phyloP scores from a whole-genome alignment of 2,888 invertebrate species.

The Aporophyla nigra region DNA sequence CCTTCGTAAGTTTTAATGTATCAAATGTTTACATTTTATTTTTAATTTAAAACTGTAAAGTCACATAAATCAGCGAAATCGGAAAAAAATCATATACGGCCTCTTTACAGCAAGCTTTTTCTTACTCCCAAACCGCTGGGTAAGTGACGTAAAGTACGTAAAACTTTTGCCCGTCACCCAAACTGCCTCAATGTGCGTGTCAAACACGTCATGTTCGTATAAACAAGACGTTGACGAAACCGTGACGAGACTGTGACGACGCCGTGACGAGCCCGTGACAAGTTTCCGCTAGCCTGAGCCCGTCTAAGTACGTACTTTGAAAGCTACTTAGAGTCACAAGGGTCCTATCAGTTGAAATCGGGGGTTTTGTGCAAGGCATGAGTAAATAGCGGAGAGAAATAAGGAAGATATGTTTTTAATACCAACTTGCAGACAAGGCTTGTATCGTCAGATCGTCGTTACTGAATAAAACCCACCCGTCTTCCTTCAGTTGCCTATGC shows the following conservation, averaged over 20 bases:
- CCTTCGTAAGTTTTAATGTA: no score
- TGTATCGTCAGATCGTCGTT: no score
- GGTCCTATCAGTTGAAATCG: constrained; percentile 63
- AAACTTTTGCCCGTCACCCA: constrained; percentile 32
- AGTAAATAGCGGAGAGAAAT: constrained; percentile 3
- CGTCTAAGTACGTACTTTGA: constrained; percentile 63
- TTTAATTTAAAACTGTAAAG: no score
- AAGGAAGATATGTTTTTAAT: not conserved
- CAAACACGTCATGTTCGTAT: constrained; percentile 60
- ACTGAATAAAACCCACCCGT: no score
- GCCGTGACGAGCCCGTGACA: constrained; percentile 55
- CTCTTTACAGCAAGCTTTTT: not conserved
- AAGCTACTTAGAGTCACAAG: constrained; percentile 63
- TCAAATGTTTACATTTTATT: no score
- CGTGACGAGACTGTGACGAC: constrained; percentile 35
- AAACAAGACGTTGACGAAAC: constrained; percentile 64
- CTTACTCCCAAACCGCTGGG: not conserved
- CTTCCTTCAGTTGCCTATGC: no score
- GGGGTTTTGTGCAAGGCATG: constrained; percentile 18
- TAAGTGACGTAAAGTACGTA: not conserved
- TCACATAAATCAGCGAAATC: no score
- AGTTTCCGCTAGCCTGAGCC: constrained; percentile 58
- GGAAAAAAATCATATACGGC: no score
- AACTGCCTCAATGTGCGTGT: constrained; percentile 43
- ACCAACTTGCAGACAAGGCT: not conserved